Evolutionary conservation across 2,113 vertebrate species (phyloP).

Genomic region (Vulpes vulpes): DNA sequence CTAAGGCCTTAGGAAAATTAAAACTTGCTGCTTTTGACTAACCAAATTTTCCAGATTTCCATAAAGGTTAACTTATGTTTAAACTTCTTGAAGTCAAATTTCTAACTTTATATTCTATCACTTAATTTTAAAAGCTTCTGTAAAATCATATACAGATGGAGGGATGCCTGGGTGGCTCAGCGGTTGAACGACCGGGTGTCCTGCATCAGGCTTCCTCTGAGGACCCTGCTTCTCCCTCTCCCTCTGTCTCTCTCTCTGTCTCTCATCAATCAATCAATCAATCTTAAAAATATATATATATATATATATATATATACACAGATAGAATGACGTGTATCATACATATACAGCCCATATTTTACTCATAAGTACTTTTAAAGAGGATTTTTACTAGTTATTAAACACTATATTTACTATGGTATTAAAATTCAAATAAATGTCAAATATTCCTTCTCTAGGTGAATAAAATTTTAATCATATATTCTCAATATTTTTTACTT

Average conservation of each 20-base stretch:
- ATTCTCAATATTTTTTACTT: neutral
- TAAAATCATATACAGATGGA: neutral
- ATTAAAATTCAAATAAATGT: slow-evolving; percentile 40
- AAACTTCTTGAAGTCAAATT: neutral
- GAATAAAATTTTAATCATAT: neutral
- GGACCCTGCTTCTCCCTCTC: too few species aligned
- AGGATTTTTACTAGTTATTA: neutral
- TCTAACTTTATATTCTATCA: slow-evolving; percentile 47
- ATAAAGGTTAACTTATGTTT: neutral
- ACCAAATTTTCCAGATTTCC: neutral
- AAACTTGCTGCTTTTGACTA: neutral
- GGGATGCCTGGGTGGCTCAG: too few species aligned
- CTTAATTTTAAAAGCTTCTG: neutral
- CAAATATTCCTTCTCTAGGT: neutral
- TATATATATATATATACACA: too few species aligned
- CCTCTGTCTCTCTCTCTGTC: too few species aligned
- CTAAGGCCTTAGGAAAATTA: neutral
- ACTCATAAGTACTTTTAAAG: neutral
- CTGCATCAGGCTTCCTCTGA: too few species aligned
- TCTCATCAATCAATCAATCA: too few species aligned
- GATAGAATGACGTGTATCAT: neutral
- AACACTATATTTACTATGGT: neutral
- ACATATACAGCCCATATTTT: neutral
- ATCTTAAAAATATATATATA: too few species aligned
- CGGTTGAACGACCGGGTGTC: too few species aligned